Evolutionary conservation across 2,113 vertebrate genomes (phyloP).

Genomic region (Xyliphius kryptos): DNA sequence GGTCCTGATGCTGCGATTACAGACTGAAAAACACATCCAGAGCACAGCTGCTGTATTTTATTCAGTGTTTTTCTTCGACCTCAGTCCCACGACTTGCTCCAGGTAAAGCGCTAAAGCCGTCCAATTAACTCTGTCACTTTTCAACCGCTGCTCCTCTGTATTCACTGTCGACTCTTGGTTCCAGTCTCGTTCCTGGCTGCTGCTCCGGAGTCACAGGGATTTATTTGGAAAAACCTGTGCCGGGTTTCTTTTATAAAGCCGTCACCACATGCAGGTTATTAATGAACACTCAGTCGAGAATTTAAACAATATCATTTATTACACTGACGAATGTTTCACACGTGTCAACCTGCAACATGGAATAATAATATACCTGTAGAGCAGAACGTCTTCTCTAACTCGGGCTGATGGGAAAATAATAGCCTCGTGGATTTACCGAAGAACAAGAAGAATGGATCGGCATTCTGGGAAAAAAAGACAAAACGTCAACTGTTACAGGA

Average conservation of each 20-base stretch:
- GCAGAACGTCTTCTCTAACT: constrained; percentile 7
- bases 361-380: background rate
- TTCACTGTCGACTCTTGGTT: constrained; percentile 6
- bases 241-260: constrained; percentile 18
- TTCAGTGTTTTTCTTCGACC: background rate
- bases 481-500: background rate
- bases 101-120: constrained; percentile 1
- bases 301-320: constrained; percentile 29
- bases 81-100: constrained; percentile 4
- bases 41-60: background rate
- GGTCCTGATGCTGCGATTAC: background rate
- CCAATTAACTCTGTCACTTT: constrained; percentile 29
- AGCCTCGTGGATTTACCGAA: no score
- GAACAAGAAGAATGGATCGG: background rate
- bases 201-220: background rate
- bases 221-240: constrained; percentile 3
- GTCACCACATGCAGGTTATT: constrained; percentile 1
- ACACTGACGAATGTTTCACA: background rate
- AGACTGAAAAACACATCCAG: background rate
- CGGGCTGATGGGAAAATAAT: background rate
- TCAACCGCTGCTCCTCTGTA: constrained; percentile 2
- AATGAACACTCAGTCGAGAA: constrained; percentile 8
- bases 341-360: background rate
- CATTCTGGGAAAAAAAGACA: background rate
- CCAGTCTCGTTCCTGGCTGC: constrained; percentile 21